Evolutionary conservation across 2,888 invertebrate species (phyloP), one percentile per base, ranked within the genome.

Genomic region (Lathronympha strigana): DNA sequence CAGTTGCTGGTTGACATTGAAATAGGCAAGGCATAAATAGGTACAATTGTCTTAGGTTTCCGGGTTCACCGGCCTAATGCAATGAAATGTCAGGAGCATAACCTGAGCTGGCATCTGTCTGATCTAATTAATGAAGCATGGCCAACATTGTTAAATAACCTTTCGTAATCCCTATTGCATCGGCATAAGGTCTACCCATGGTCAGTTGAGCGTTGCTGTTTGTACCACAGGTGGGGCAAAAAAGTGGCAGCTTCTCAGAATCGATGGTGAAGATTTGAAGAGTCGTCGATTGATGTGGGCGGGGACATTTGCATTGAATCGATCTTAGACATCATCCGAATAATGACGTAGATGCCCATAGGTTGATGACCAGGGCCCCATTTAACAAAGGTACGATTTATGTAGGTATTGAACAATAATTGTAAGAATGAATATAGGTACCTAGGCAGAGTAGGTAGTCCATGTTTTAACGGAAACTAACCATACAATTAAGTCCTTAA

Each of bases 281-380:
- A 89, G 86, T 87, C 86, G 84, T 76, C 90, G 90, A 91, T 92
- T 82, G 88, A 89, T 90, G 83, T 83, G 80, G 76, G 83, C 78
- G 80, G 71, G 72, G 66, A 73, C 75, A 90, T 91, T 91, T 87
- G 88, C 90, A 91, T 92, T 90, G 88, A 91, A 91, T 91, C 74
- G 88, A 77, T 81, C 77, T 77, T 75, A 76, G 77, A 79, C 82
- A 82, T 83, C 85, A 84, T 77, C 80, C 77, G 73, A 82, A 83
- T 81, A 79, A 79, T 82, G 76, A 73, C 83, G 82, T 83, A 80
- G 72, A 73, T 72, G 72, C 69, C 69, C 72, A 71, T 75, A 71
- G 82, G 83, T 83, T 83, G 80, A 80, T 73, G 82, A 83, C 82
- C 81, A 82, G 62, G 49, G 55, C 68, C 40, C 38, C 21, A 63